Evolutionary conservation across 2,113 vertebrate genomes (phyloP), one percentile per base, ranked within the genome.

Genomic region (Dromas ardeola): DNA sequence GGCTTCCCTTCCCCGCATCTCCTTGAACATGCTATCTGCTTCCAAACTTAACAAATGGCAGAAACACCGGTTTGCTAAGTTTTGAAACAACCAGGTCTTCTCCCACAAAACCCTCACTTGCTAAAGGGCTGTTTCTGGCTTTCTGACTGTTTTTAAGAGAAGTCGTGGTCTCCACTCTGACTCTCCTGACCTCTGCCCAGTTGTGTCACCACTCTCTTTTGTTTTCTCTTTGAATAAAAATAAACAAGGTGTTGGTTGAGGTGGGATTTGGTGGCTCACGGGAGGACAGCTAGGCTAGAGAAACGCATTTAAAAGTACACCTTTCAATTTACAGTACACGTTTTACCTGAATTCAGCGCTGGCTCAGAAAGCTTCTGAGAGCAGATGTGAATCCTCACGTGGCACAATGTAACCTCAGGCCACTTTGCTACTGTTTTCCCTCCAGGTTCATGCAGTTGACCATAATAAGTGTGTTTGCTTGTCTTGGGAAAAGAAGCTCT

Each of bases 401-500:
- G 74, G 92, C 88, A 86, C 85, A 84, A 13, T 21, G 19, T 71
- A 95, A 97, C 47, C 86, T 90, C 86, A 88, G 58, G 58, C 53
- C 70, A 78, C 94, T 95, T 87, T 70, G 86, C 81, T 74, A 86
- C 50, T 81, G 62, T 73, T 80, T 92, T 86, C 89, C 82, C 95
- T 77, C 71, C 77, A 74, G 90, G 47, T 52, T 93, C 84, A 61
- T n/a, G 80, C 66, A 73, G 88, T 17, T 94, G 82, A 90, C 92
- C 66, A 67, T 19, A 62, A 9, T 65, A 95, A 91, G 47, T 56
- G 34, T 49, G 40, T 97, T 95, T 94, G 63, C 94, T 97, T 90
- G 70, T 95, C 83, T 94, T 97, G 95, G 89, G 83, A 80, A 96
- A 96, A 92, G 27, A 59, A 94, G 56, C n/a, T 50, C 59, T 83